A percentile compares a stretch with the other conserved stretches of the same genome.
Evolutionary conservation across 2,888 invertebrate genomes (phyloP).

Genomic region (Archaeoteleia sp.): DNA sequence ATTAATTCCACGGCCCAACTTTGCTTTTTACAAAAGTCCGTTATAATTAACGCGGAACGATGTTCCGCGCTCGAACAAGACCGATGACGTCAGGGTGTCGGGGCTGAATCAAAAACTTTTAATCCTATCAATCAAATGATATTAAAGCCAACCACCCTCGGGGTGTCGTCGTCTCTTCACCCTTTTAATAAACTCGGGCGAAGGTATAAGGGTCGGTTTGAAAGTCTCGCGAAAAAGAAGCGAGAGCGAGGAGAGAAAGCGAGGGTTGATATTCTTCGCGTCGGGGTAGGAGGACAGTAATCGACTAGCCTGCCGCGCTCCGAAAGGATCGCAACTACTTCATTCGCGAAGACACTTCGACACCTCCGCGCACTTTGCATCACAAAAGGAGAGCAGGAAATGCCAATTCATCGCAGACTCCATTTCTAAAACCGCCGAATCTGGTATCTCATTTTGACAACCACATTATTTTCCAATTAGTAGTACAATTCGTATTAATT

Average conservation of each 20-base stretch:
- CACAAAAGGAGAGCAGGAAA: conserved; percentile 69
- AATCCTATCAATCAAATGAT: conserved; percentile 72
- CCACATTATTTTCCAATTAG: conserved; percentile 45
- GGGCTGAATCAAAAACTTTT: conserved; percentile 60
- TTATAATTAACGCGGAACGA: conserved; percentile 54
- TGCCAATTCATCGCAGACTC: too few species aligned
- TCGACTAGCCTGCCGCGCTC: too few species aligned
- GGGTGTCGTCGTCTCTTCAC: conserved; percentile 58
- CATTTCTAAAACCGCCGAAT: conserved; percentile 54
- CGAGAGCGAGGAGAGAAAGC: conserved; percentile 50
- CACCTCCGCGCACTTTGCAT: conserved; percentile 64
- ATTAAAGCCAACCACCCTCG: conserved; percentile 53
- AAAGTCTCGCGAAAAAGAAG: conserved; percentile 66
- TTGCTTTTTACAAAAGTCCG: conserved; percentile 54
- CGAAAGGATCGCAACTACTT: conserved; percentile 67
- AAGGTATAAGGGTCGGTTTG: too few species aligned
- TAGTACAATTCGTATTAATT: conserved; percentile 34
- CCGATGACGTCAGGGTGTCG: conserved; percentile 44
- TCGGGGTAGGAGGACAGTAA: too few species aligned
- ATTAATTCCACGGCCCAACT: conserved; percentile 48
- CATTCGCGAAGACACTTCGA: conserved; percentile 64
- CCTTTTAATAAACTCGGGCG: conserved; percentile 69
- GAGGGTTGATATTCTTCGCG: too few species aligned
- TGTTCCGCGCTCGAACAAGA: conserved; percentile 51
- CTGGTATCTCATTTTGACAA: conserved; percentile 14